Base-by-base conservation (phyloP, 2,888 invertebrate genomes). In the Apamea crenata region DNA sequence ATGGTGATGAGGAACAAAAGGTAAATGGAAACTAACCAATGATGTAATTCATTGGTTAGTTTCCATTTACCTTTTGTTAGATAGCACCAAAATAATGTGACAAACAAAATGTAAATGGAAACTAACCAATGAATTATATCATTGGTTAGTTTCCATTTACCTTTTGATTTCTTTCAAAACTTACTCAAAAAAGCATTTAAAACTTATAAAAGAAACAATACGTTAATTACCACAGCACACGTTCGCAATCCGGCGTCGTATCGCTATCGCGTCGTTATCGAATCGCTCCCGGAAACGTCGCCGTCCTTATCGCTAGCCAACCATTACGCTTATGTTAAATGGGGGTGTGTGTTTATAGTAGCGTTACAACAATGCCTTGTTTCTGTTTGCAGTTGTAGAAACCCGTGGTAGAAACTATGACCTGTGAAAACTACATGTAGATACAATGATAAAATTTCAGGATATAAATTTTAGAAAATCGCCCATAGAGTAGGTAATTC, bases 211-310 rank as follows among this genome's bases (percentile, higher is more conserved):
- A 18, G 44, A 53, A 7, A 88, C 65, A 72, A 18, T 66, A 63
- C 50, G 53, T 80, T 87, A 88, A 90, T 87, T 87, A 90, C 86
- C 74, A 81, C 80, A 79, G 82, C 86, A 88, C 86, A 86, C 85
- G 72, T 86, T 82, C 81, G 74, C 88, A 83, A 88, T 89, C 83
- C 80, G 76, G 73, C 73, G 79, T 71, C 84, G 86, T 88, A 84
- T 86, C 89, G 89, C 74, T 86, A 89, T 88, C 86, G 88, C 80
- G 66, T 73, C 85, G 89, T 82, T 91, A 92, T 92, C 91, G 90
- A 86, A 91, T 92, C 92, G 91, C 84, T 77, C 87, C 89, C 92
- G 93, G 93, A 93, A 93, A 90, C 90, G 89, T 88, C 90, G 89
- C 87, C 79, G 74, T 83, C 86, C 86, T 91, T 92, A 93, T 93